A percentile compares a stretch with the other conserved stretches of the same genome.
phyloP scores from a whole-genome alignment of 2,797 vertebrate species.

The Paratrypauchen microcephalus region DNA sequence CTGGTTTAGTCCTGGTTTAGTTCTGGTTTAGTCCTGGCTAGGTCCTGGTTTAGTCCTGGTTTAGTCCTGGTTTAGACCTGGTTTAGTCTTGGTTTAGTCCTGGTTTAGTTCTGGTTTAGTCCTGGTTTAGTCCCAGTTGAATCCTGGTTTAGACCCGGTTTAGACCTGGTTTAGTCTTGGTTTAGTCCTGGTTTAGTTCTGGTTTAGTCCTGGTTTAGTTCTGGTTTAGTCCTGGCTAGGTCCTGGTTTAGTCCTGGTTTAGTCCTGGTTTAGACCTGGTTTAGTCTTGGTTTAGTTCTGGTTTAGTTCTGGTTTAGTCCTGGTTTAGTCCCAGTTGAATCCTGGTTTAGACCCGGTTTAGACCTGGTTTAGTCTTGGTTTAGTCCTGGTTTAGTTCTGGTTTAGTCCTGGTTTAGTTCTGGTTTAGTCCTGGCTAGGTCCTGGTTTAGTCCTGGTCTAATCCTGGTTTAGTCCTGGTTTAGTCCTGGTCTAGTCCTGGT shows the following conservation, averaged over 20 bases:
- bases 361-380: neutral
- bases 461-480: neutral
- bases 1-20: no score
- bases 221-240: neutral
- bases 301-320: neutral
- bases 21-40: no score
- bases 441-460: neutral
- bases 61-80: no score
- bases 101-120: no score
- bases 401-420: neutral
- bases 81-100: no score
- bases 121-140: no score
- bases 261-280: neutral
- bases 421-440: neutral
- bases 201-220: neutral
- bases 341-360: neutral
- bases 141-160: no score
- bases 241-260: neutral
- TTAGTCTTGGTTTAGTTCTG: neutral
- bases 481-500: no score
- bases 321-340: neutral
- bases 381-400: neutral
- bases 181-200: neutral
- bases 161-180: no score
- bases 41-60: no score